A percentile compares a stretch with the other conserved stretches of the same genome.
phyloP scores from a whole-genome alignment of 2,888 invertebrate genomes.

The Pachliopta kotzebuea region DNA sequence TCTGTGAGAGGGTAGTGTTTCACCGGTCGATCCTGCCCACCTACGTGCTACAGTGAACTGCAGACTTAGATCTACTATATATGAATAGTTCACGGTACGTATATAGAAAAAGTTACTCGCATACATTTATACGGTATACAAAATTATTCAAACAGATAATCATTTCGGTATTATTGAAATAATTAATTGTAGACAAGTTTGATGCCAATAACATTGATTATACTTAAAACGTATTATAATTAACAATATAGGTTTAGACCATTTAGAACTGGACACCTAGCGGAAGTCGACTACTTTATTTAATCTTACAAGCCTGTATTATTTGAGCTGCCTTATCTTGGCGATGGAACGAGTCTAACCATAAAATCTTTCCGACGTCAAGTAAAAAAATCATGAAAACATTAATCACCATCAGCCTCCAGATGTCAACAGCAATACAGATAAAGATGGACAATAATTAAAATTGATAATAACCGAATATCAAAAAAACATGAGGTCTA shows the following conservation, averaged over 20 bases:
- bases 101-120: neutral
- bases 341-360: neutral
- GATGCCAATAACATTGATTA: neutral
- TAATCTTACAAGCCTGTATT: conserved; percentile 22
- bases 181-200: neutral
- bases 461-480: neutral
- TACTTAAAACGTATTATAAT: neutral
- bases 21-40: too few relatives aligned
- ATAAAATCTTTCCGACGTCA: neutral
- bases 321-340: conserved; percentile 20
- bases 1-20: too few relatives aligned
- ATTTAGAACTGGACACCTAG: neutral
- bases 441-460: neutral
- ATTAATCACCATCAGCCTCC: neutral
- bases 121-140: neutral
- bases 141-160: neutral
- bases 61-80: too few relatives aligned
- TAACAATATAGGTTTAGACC: neutral
- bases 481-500: neutral
- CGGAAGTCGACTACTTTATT: conserved; percentile 2
- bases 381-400: neutral
- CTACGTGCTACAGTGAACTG: too few relatives aligned
- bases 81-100: too few relatives aligned
- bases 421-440: neutral
- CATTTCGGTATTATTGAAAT: neutral